A percentile compares a stretch with the other conserved stretches of the same genome.
These are phyloP conservation scores for Odontamblyopus rebecca DNA, from an alignment of 2,797 vertebrate species.

Conservation along the genomic window DNA sequence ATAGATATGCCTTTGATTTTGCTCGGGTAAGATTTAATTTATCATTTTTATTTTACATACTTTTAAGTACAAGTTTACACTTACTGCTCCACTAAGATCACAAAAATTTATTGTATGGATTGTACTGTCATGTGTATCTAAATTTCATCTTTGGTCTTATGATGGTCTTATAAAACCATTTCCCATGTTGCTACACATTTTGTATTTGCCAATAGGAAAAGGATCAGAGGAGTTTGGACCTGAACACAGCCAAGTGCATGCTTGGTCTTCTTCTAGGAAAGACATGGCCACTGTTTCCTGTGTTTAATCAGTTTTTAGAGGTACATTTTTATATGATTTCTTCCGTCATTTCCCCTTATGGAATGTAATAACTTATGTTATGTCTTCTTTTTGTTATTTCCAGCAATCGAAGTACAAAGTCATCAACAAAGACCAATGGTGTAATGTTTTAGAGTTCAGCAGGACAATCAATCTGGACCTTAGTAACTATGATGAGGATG, in stretches of 20 bases:
- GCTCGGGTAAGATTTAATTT: slow-evolving; percentile 88
- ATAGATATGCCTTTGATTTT: slow-evolving; percentile 99
- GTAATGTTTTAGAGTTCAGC: slow-evolving; percentile 99
- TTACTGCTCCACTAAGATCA: neutral
- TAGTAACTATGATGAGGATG: slow-evolving; percentile 98
- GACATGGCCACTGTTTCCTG: slow-evolving; percentile 97
- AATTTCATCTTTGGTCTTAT: neutral
- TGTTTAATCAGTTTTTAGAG: slow-evolving; percentile 99
- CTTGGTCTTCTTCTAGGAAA: slow-evolving; percentile 97
- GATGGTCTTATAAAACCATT: neutral
- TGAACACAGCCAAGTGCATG: slow-evolving; percentile 99
- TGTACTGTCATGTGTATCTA: neutral
- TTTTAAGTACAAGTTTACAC: neutral
- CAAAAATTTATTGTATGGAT: neutral
- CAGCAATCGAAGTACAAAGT: slow-evolving; percentile 99
- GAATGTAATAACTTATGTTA: neutral
- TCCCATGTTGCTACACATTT: neutral
- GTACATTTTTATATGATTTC: slow-evolving; percentile 68
- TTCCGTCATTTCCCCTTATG: neutral
- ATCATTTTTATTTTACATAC: neutral
- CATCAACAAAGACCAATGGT: slow-evolving; percentile 99
- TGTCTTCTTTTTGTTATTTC: slow-evolving; percentile 32
- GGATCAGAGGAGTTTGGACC: slow-evolving; percentile 98
- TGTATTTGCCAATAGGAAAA: slow-evolving; percentile 87
- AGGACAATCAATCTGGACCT: slow-evolving; percentile 99